Evolutionary conservation across 1,140 invertebrate genomes (phyloP), one percentile per base, ranked within the genome.

Genomic region (Drosophila kepulauana): DNA sequence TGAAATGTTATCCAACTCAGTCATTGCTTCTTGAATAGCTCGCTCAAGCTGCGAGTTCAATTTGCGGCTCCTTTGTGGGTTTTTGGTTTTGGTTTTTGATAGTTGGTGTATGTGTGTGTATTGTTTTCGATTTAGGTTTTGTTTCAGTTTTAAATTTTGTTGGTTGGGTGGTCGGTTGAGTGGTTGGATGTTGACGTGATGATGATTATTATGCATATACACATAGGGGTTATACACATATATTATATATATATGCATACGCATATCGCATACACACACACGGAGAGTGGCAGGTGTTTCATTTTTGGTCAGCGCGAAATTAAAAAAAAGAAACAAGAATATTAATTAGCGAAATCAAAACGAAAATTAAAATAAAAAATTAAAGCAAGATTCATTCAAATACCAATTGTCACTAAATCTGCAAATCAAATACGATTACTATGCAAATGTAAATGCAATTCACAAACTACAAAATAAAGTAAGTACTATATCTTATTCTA

Each of bases 11-110:
- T 97, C 96, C 78, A 98, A 93, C 91, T 97, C 97, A 65, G 95
- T 94, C 97, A 98, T 97, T 56, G 97, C 97, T 93, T 98, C 97
- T 94, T 98, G 97, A 91, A 98, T 98, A 49, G 97, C 97, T 89
- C 96, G 96, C 93, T 98, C 97, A 81, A 98, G 93, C 91, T 97
- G 95, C 80, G 95, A 95, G 93, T 97, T 97, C 94, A 98, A 94
- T 96, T 97, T 97, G 94, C 97, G 95, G 94, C 96, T 97, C 95
- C 97, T 92, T 92, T 90, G 63, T 78, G 82, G 80, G 66, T 79
- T 81, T 59, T 49, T 41, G 8, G 11, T 41, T 41, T 41, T 41
- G 38, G 54, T 66, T 61, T 5, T 69, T 65, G 67, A 20, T 69
- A 45, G 28, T 33, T 73, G 41, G 48, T 62, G 35, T 51, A 78